Evolutionary conservation across 2,888 invertebrate species (phyloP).

Genomic region (Platerodrilus igneus): DNA sequence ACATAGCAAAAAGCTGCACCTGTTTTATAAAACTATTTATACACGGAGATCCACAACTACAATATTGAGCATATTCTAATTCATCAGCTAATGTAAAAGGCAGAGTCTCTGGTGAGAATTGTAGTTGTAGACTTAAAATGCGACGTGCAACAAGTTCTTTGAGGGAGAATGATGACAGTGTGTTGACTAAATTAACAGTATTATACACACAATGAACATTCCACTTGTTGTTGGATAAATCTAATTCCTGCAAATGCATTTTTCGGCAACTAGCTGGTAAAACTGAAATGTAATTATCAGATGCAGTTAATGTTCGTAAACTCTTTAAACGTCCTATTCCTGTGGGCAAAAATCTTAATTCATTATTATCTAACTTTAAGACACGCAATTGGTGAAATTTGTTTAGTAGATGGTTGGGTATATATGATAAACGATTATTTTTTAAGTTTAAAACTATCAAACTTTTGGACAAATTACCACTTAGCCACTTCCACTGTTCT

Average conservation of each 20-base stretch:
- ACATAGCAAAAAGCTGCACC: constrained; percentile 46
- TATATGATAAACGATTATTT: constrained; percentile 53
- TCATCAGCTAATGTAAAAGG: constrained; percentile 57
- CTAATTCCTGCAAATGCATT: constrained; percentile 52
- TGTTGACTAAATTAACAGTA: constrained; percentile 27
- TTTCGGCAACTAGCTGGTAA: constrained; percentile 60
- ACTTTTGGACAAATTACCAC: constrained; percentile 50
- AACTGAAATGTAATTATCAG: constrained; percentile 52
- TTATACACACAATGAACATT: constrained; percentile 28
- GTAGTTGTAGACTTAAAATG: constrained; percentile 52
- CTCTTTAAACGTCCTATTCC: constrained; percentile 58
- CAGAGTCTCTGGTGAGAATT: constrained; percentile 55
- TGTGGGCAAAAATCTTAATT: constrained; percentile 56
- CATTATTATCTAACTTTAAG: constrained; percentile 62
- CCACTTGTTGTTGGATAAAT: constrained; percentile 58
- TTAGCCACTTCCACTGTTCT: constrained; percentile 65
- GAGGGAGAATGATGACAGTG: constrained; percentile 50
- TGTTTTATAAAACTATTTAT: constrained; percentile 38
- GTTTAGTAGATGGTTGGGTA: constrained; percentile 62
- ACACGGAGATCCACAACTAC: constrained; percentile 55
- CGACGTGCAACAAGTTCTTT: constrained; percentile 54
- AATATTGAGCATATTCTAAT: constrained; percentile 59
- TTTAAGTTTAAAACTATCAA: constrained; percentile 62
- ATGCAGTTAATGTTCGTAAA: constrained; percentile 54
- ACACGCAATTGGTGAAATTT: constrained; percentile 59